Conservation (phyloP, 2,797 vertebrate genomes). For the Epinephelus coioides region DNA sequence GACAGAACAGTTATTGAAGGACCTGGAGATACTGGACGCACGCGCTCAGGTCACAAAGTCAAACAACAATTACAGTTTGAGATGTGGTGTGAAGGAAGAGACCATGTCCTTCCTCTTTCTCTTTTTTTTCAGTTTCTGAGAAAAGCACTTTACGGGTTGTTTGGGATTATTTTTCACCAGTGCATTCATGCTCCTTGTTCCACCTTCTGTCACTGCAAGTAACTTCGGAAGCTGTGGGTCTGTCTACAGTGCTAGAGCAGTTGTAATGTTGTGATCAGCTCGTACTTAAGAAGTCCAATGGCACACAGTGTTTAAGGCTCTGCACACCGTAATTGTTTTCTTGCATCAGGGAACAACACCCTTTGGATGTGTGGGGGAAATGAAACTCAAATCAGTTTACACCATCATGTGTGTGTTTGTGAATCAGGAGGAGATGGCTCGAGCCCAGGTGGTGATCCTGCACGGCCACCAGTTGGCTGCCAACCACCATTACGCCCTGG, state of each 20-base stretch:
- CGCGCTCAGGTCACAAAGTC: conserved; percentile 87
- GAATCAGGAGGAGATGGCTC: conserved; percentile 90
- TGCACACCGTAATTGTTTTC: no score
- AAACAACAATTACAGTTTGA: background rate
- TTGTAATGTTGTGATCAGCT: background rate
- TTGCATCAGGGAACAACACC: no score
- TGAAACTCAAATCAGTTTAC: background rate
- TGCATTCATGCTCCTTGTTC: background rate
- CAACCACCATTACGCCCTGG: conserved; percentile 95
- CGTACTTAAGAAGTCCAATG: background rate
- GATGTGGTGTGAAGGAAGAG: background rate
- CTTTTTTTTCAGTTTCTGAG: no score
- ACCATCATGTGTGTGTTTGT: conserved; percentile 10
- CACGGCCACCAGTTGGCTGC: conserved; percentile 94
- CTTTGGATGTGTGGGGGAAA: no score
- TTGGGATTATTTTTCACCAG: no score
- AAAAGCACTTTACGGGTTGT: no score
- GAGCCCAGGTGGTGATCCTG: conserved; percentile 90
- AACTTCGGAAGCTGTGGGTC: background rate
- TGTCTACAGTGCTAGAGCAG: background rate
- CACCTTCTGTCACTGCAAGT: background rate
- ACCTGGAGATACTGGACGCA: conserved; percentile 88
- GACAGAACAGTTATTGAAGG: conserved; percentile 90
- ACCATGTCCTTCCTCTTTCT: no score
- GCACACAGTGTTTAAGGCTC: background rate